phyloP scores from a whole-genome alignment of 2,888 invertebrate species.

The Tenthredo mesomela region DNA sequence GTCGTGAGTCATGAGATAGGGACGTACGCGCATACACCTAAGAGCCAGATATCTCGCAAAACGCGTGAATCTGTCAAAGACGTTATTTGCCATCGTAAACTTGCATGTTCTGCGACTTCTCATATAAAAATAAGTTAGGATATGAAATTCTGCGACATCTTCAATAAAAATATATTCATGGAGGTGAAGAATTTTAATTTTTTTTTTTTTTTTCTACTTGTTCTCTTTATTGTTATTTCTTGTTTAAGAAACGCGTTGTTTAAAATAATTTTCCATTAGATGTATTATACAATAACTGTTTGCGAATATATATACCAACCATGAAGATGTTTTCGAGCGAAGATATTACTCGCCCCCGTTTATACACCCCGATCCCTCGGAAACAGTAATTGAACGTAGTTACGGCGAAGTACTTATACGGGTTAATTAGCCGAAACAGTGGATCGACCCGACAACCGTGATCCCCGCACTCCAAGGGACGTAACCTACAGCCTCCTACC shows the following conservation, averaged over 20 bases:
- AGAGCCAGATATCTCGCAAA: too few relatives aligned
- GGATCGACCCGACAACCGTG: slow-evolving; percentile 36
- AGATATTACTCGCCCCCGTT: slow-evolving; percentile 8
- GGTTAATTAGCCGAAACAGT: slow-evolving; percentile 39
- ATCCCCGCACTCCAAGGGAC: slow-evolving; percentile 7
- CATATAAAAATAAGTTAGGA: neutral
- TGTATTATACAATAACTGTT: neutral
- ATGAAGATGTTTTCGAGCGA: slow-evolving; percentile 1
- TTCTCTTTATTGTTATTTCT: too few relatives aligned
- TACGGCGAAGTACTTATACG: slow-evolving; percentile 32
- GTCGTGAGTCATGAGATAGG: neutral
- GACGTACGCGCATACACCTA: neutral
- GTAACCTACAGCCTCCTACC: slow-evolving; percentile 8
- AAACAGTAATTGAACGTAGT: slow-evolving; percentile 40
- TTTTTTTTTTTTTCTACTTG: neutral
- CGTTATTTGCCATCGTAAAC: neutral
- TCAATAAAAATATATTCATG: neutral
- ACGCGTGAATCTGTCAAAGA: neutral
- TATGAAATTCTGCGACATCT: neutral
- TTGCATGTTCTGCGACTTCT: neutral
- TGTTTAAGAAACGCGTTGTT: neutral
- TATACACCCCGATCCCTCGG: slow-evolving; percentile 3
- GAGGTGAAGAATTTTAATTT: neutral
- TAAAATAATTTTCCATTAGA: neutral
- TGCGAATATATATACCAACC: neutral